Percentiles rank a stretch among this genome's conserved stretches.
Evolutionary conservation across 1,140 invertebrate genomes (phyloP).

Genomic region (Nephila pilipes): DNA sequence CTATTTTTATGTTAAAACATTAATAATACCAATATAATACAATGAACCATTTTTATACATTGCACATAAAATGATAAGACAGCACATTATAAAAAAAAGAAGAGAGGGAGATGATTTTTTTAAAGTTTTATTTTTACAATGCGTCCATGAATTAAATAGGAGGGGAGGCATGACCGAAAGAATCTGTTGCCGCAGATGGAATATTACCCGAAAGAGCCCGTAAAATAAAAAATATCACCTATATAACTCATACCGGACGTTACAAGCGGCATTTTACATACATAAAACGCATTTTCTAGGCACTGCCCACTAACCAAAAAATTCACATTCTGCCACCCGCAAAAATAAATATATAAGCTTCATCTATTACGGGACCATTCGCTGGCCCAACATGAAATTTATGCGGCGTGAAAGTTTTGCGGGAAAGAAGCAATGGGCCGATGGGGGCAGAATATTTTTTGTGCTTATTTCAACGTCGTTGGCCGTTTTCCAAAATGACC

Average conservation of each 20-base stretch:
- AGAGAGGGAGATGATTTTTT: too few species aligned
- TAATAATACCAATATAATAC: too few species aligned
- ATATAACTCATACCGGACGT: background rate
- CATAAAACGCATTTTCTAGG: background rate
- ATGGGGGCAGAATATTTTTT: background rate
- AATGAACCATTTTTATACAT: too few species aligned
- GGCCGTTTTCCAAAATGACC: constrained; percentile 14
- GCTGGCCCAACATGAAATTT: background rate
- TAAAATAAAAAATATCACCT: constrained; percentile 16
- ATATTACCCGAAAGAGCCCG: background rate
- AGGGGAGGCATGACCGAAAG: background rate
- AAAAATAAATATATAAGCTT: constrained; percentile 18
- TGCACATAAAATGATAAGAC: too few species aligned
- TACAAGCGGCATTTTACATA: background rate
- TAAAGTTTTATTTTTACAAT: too few species aligned
- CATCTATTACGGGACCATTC: background rate
- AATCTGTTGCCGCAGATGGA: background rate
- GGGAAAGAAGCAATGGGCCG: background rate
- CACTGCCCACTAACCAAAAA: constrained; percentile 12
- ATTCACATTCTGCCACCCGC: background rate
- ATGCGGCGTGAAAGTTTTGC: constrained; percentile 26
- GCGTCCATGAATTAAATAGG: too few species aligned
- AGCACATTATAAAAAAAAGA: too few species aligned
- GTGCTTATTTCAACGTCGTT: background rate
- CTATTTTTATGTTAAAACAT: too few species aligned